Evolutionary conservation across 1,140 invertebrate genomes (phyloP).

Genomic region (Mercenaria mercenaria): DNA sequence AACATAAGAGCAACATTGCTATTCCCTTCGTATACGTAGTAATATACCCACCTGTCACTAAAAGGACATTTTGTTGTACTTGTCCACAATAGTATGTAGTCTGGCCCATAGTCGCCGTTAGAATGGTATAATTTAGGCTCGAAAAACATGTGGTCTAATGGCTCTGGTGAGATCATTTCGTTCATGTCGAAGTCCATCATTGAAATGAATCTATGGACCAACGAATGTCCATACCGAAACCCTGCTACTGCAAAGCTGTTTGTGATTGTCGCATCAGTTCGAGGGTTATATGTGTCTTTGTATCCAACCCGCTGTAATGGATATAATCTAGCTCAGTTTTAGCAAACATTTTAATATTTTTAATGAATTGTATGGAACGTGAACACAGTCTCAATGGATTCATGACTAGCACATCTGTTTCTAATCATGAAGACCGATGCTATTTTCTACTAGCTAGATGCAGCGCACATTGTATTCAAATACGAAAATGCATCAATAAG

Average conservation of each 20-base stretch:
- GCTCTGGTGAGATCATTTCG: not conserved
- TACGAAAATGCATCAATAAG: no score
- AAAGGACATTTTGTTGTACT: slow-evolving; percentile 7
- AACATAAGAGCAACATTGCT: not conserved
- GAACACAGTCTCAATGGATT: no score
- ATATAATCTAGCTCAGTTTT: no score
- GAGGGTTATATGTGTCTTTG: slow-evolving; percentile 89
- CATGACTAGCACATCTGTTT: no score
- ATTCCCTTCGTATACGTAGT: not conserved
- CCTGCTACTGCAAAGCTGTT: slow-evolving; percentile 99
- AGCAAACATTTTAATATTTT: no score
- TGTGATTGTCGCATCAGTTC: slow-evolving; percentile 93
- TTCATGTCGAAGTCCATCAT: not conserved
- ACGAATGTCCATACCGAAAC: slow-evolving; percentile 96
- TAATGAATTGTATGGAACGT: no score
- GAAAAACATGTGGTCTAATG: slow-evolving; percentile 7
- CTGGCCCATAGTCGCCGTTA: not conserved
- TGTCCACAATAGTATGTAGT: slow-evolving; percentile 11
- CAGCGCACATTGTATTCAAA: no score
- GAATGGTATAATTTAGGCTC: not conserved
- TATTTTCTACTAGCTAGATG: no score
- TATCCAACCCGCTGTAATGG: not conserved
- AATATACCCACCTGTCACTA: slow-evolving; percentile 19
- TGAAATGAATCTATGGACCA: slow-evolving; percentile 91
- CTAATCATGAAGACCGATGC: no score